A percentile compares a stretch with the other conserved stretches of the same genome.
These are phyloP conservation scores for Electrophaes corylata DNA, from an alignment of 2,888 invertebrate genomes.

Conservation along the genomic window DNA sequence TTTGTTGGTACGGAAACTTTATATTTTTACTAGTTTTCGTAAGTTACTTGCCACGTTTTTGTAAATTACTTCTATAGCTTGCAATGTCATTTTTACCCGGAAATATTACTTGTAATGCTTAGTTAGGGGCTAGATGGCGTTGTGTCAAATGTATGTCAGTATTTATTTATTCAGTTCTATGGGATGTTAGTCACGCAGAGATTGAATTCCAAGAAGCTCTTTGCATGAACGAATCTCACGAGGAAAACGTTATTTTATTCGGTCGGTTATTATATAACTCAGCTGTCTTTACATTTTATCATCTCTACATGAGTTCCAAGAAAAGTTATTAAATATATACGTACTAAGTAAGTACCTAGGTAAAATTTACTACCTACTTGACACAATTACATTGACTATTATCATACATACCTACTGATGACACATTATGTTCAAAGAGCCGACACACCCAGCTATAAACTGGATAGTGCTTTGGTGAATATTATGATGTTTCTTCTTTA, in stretches of 20 bases:
- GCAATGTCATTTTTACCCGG: no score
- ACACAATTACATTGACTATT: not conserved
- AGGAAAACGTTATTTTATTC: conserved; percentile 23
- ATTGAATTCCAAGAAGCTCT: no score
- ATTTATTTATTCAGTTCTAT: no score
- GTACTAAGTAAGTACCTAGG: not conserved
- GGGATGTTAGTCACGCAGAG: no score
- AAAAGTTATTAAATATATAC: conserved; percentile 23
- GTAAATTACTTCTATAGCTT: no score
- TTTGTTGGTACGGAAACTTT: no score
- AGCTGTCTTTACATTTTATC: conserved; percentile 30
- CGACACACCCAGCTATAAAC: conserved; percentile 1
- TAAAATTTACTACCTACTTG: not conserved
- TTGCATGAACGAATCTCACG: conserved; percentile 1
- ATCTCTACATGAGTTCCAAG: conserved; percentile 31
- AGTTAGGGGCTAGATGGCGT: no score
- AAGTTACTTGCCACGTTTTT: no score
- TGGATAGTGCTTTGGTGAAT: conserved; percentile 6
- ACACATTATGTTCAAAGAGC: conserved; percentile 8
- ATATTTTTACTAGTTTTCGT: no score
- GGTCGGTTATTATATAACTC: conserved; percentile 26
- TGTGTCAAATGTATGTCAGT: no score
- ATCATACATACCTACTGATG: not conserved
- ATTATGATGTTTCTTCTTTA: no score
- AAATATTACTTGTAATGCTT: conserved; percentile 6